Conservation (phyloP, 2,797 vertebrate genomes). For the Hirundo rustica region DNA sequence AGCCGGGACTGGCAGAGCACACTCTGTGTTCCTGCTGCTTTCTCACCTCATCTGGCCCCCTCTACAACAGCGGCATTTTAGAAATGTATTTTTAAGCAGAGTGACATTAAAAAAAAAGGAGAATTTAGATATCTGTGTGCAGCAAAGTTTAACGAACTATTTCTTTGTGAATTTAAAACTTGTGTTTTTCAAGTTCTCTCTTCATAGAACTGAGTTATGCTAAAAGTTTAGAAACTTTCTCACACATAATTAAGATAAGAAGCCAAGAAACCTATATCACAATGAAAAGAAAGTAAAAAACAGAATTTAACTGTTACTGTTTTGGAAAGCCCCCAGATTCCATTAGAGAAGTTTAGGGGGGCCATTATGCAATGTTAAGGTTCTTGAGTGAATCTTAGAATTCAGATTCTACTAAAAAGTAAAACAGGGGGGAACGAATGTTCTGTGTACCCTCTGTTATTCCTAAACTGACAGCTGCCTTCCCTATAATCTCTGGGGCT, state of each 20-base stretch:
- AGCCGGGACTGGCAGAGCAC: background rate
- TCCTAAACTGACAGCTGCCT: background rate
- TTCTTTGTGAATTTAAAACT: background rate
- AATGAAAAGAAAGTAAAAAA: background rate
- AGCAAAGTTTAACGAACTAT: background rate
- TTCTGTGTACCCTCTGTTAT: background rate
- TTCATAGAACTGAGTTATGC: background rate
- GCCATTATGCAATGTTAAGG: rapidly evolving
- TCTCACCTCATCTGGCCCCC: background rate
- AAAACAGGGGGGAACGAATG: rapidly evolving
- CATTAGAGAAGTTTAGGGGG: background rate
- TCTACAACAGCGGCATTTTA: background rate
- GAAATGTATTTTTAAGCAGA: background rate
- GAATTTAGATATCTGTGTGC: background rate
- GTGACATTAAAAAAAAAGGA: background rate
- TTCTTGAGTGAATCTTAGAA: background rate
- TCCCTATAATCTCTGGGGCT: background rate
- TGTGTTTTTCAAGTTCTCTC: background rate
- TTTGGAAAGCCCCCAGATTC: background rate
- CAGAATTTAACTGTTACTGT: background rate
- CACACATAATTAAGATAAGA: background rate
- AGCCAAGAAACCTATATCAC: background rate
- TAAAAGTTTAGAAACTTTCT: background rate
- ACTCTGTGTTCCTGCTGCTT: background rate
- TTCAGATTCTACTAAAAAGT: background rate